These are phyloP conservation scores for Penaeus chinensis DNA, from an alignment of 1,140 invertebrate species.

Conservation along the genomic window DNA sequence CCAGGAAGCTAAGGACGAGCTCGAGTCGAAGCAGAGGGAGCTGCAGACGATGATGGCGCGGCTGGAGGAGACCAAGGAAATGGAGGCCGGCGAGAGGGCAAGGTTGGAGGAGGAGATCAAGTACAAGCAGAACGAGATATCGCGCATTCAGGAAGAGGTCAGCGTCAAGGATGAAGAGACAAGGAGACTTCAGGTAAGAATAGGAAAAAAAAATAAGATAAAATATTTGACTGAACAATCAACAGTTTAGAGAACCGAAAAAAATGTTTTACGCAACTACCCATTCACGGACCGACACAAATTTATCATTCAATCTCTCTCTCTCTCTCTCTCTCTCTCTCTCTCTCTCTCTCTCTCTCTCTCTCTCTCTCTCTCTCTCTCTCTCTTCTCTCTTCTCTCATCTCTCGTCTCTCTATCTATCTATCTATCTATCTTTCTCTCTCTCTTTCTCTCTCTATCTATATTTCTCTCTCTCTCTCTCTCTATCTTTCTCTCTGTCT, in stretches of 20 bases:
- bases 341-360: too few species aligned
- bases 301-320: neutral
- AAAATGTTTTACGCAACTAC: too few species aligned
- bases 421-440: too few species aligned
- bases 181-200: constrained; percentile 77
- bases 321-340: too few species aligned
- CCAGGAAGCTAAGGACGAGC: constrained; percentile 91
- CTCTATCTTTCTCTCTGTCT: too few species aligned
- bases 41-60: constrained; percentile 91
- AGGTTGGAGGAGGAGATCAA: constrained; percentile 93
- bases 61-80: constrained; percentile 86
- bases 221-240: too few species aligned
- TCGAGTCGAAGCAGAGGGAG: constrained; percentile 88
- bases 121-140: constrained; percentile 87
- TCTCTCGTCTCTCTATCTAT: too few species aligned
- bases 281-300: too few species aligned
- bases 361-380: too few species aligned
- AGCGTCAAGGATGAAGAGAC: constrained; percentile 90
- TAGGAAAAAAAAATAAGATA: constrained; percentile 58
- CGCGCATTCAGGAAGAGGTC: constrained; percentile 87
- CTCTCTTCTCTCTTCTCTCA: neutral
- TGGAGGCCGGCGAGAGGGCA: constrained; percentile 90
- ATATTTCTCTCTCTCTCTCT: neutral
- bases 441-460: too few species aligned
- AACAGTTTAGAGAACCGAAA: too few species aligned